Conservation (phyloP, 2,797 vertebrate genomes). For the Leptoclinus maculatus region DNA sequence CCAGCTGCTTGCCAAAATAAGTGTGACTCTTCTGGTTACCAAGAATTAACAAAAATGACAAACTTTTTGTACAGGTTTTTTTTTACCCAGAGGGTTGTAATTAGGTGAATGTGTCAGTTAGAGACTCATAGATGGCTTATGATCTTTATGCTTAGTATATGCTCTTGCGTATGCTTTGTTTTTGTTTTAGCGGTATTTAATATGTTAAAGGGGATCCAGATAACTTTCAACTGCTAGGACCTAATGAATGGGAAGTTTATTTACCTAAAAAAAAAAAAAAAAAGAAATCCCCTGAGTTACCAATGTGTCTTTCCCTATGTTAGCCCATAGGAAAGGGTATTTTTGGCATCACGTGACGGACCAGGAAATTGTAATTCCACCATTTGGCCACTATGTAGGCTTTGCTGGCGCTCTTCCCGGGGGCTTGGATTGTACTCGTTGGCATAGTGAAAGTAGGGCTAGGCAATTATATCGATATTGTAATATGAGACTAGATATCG, state of each 20-base stretch:
- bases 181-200: neutral
- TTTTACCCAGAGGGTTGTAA: neutral
- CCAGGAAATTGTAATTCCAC: neutral
- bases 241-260: neutral
- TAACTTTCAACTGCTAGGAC: neutral
- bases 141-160: neutral
- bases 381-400: neutral
- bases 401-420: neutral
- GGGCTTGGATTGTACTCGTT: neutral
- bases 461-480: neutral
- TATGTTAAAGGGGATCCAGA: neutral
- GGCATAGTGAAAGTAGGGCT: neutral
- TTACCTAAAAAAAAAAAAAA: neutral
- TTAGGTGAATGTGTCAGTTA: neutral
- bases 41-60: neutral
- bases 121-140: neutral
- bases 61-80: neutral
- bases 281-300: neutral
- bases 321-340: neutral
- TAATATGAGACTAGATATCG: neutral
- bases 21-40: conserved; percentile 9
- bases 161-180: neutral
- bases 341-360: neutral
- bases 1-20: conserved; percentile 33
- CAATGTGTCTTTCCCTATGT: neutral